Evolutionary conservation across 2,797 vertebrate species (phyloP).

Genomic region (Zenarchopterus dispar): DNA sequence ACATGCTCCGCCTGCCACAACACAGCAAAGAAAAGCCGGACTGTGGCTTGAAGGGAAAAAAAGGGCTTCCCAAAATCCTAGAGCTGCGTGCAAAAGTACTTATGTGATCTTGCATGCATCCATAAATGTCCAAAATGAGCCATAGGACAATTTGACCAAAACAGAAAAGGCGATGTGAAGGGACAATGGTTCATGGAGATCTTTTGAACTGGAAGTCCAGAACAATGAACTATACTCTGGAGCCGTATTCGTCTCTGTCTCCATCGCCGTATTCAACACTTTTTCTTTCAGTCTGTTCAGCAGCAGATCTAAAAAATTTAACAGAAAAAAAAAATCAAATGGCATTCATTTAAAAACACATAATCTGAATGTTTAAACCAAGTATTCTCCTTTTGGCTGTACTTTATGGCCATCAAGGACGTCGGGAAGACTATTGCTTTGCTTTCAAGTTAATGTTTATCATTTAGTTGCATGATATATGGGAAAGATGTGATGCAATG

Average conservation of each 20-base stretch:
- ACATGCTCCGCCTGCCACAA: slow-evolving; percentile 49
- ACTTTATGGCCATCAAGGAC: neutral
- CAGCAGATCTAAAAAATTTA: slow-evolving; percentile 72
- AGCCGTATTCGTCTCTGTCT: slow-evolving; percentile 77
- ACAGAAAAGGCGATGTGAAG: slow-evolving; percentile 38
- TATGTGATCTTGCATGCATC: slow-evolving; percentile 40
- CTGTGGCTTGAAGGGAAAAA: slow-evolving; percentile 50
- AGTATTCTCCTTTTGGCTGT: neutral
- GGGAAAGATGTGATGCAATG: too few species aligned
- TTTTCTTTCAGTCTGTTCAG: slow-evolving; percentile 70
- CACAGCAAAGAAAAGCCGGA: slow-evolving; percentile 49
- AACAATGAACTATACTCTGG: slow-evolving; percentile 75
- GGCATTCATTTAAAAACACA: slow-evolving; percentile 1
- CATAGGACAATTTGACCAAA: slow-evolving; percentile 35
- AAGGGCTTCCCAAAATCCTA: slow-evolving; percentile 28
- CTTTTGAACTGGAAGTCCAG: slow-evolving; percentile 18
- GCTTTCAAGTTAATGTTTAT: slow-evolving; percentile 5
- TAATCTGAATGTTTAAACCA: too few species aligned
- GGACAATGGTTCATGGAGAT: slow-evolving; percentile 26
- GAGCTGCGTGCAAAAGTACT: slow-evolving; percentile 49
- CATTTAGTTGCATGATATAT: too few species aligned
- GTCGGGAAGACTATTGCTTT: neutral
- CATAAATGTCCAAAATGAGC: slow-evolving; percentile 29
- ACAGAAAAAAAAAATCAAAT: neutral
- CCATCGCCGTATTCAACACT: slow-evolving; percentile 76